Evolutionary conservation across 2,113 vertebrate species (phyloP).

Genomic region (Hemiprocne comata): DNA sequence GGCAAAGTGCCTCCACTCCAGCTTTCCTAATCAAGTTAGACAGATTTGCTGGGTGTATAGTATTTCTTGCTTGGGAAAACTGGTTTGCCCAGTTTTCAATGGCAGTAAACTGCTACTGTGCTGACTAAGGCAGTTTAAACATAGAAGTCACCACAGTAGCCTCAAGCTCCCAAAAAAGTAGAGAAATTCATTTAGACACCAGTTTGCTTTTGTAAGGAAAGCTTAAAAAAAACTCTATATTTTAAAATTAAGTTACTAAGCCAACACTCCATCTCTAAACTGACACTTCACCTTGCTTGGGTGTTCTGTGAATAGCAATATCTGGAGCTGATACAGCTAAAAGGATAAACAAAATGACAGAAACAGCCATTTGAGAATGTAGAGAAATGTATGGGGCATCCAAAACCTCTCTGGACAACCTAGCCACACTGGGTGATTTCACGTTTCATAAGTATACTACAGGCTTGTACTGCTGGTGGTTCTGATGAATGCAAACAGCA

Average conservation of each 20-base stretch:
- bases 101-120: background rate
- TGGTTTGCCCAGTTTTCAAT: constrained; percentile 13
- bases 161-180: constrained; percentile 15
- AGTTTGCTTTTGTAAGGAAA: constrained; percentile 34
- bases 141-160: background rate
- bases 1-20: background rate
- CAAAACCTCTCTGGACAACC: background rate
- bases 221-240: background rate
- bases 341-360: background rate
- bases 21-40: constrained; percentile 14
- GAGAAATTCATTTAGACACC: background rate
- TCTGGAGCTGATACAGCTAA: background rate
- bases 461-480: background rate
- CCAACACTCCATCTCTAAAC: constrained; percentile 7
- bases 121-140: constrained; percentile 51
- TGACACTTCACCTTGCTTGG: constrained; percentile 31
- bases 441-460: background rate
- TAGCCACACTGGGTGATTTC: background rate
- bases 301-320: constrained; percentile 1
- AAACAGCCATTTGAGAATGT: background rate
- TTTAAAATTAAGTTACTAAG: constrained; percentile 60
- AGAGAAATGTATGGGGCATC: background rate
- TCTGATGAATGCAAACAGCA: background rate
- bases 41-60: constrained; percentile 15
- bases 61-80: constrained; percentile 27